These are phyloP conservation scores for Bovichtus variegatus DNA, from an alignment of 2,797 vertebrate genomes.

Conservation along the genomic window DNA sequence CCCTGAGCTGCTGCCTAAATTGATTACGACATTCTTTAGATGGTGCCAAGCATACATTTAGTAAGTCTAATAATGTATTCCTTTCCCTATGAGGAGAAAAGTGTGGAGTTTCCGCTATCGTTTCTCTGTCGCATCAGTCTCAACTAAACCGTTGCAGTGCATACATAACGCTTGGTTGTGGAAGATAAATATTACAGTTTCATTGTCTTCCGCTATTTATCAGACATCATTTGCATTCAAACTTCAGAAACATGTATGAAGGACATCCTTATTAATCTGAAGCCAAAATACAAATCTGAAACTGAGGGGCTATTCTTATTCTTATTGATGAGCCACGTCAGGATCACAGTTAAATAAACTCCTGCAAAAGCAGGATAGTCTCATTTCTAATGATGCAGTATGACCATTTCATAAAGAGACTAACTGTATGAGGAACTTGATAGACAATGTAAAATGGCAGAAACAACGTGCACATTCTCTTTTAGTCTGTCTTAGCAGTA, in stretches of 20 bases:
- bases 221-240: slow-evolving; percentile 12
- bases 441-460: background rate
- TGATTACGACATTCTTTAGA: background rate
- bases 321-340: background rate
- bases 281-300: slow-evolving; percentile 6
- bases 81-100: background rate
- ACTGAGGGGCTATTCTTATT: slow-evolving; percentile 1
- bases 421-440: background rate
- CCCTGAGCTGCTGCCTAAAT: background rate
- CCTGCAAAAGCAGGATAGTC: background rate
- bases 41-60: background rate
- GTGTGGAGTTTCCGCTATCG: background rate
- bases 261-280: slow-evolving; percentile 24
- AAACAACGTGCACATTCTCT: background rate
- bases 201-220: slow-evolving; percentile 15
- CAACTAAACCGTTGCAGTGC: background rate
- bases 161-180: slow-evolving; percentile 31
- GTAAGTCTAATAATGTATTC: background rate
- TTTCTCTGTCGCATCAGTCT: background rate
- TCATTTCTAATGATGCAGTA: background rate
- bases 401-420: background rate
- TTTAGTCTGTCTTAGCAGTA: background rate
- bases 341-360: background rate
- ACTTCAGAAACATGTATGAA: slow-evolving; percentile 29
- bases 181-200: background rate